These are phyloP conservation scores for Cladorhizidae sp. DNA, from an alignment of 37 sponge, comb jelly and placozoan genomes.

Conservation along the genomic window DNA sequence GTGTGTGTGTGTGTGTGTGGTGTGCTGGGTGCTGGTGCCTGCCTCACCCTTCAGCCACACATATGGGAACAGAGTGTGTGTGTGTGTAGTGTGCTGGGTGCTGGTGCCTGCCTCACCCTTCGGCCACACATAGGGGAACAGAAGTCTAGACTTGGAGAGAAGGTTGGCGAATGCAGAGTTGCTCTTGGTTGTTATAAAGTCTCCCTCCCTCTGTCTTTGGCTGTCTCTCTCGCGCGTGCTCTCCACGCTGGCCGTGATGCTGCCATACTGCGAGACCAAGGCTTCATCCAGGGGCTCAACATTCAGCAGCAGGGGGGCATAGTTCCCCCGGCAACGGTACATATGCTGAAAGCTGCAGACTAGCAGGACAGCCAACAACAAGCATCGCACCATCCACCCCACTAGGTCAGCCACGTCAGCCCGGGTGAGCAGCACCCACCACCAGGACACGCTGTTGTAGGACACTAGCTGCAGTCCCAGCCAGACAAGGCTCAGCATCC, in stretches of 20 bases:
- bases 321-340: neutral
- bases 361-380: slow-evolving; percentile 23
- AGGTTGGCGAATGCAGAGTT: slow-evolving; percentile 75
- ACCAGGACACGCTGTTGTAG: slow-evolving; percentile 60
- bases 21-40: too few species aligned
- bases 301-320: slow-evolving; percentile 31
- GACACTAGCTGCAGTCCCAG: slow-evolving; percentile 47
- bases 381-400: slow-evolving; percentile 25
- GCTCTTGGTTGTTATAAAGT: slow-evolving; percentile 32
- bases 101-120: slow-evolving; percentile 18
- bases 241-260: too few species aligned
- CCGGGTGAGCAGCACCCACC: slow-evolving; percentile 49
- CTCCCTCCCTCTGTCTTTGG: slow-evolving; percentile 17
- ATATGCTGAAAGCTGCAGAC: slow-evolving; percentile 44
- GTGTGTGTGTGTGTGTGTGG: too few species aligned
- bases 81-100: too few species aligned
- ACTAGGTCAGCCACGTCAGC: slow-evolving; percentile 54
- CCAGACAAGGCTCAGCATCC: slow-evolving; percentile 48
- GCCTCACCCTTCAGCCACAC: slow-evolving; percentile 83
- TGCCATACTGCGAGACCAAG: neutral
- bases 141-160: slow-evolving; percentile 63
- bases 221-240: neutral
- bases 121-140: slow-evolving; percentile 96
- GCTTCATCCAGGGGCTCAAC: neutral
- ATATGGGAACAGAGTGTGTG: slow-evolving; percentile 73